Evolutionary conservation across 2,797 vertebrate species (phyloP).

Genomic region (Furcifer pardalis): DNA sequence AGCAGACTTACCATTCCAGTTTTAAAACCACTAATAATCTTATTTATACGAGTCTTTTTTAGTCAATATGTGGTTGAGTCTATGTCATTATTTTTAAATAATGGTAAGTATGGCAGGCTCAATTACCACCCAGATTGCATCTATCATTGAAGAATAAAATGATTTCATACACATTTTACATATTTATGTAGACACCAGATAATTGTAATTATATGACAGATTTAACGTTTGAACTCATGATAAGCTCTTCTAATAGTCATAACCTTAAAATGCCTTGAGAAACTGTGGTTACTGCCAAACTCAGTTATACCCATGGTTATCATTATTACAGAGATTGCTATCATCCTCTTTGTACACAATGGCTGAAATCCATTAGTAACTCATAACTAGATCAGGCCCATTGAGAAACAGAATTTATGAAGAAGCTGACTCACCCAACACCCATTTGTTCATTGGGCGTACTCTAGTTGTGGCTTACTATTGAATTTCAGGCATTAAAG

Average conservation of each 20-base stretch:
- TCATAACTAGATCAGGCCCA: no score
- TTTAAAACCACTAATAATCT: not conserved
- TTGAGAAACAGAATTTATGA: no score
- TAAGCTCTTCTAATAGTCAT: not conserved
- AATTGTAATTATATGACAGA: not conserved
- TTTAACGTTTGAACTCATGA: not conserved
- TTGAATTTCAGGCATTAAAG: not conserved
- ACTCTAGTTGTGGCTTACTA: no score
- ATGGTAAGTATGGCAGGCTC: not conserved
- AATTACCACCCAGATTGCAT: not conserved
- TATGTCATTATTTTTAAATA: not conserved
- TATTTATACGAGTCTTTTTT: not conserved
- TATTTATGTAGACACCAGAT: not conserved
- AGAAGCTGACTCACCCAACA: no score
- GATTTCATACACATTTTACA: not conserved
- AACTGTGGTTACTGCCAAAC: constrained; percentile 37
- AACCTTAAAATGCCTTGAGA: constrained; percentile 1
- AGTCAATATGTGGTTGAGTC: not conserved
- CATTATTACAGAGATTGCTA: constrained; percentile 36
- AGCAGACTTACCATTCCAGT: no score
- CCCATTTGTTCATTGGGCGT: no score
- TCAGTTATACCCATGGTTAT: constrained; percentile 36
- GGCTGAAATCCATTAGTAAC: no score
- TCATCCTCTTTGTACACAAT: not conserved
- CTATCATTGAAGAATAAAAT: not conserved